Evolutionary conservation across 2,113 vertebrate species (phyloP).

Genomic region (Urocynchramus pylzowi): DNA sequence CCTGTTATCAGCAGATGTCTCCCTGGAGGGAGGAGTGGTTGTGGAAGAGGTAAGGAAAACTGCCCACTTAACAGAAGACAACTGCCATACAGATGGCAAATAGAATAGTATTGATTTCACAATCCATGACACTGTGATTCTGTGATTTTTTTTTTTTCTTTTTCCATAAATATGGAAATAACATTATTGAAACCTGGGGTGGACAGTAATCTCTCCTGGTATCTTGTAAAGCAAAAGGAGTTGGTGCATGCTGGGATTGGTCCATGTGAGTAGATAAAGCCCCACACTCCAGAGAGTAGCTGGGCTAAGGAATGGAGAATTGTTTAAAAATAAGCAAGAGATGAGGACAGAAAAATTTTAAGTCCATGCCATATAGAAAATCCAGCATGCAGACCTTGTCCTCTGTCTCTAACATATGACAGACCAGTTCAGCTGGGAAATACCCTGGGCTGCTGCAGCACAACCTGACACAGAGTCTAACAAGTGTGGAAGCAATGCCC

Average conservation of each 20-base stretch:
- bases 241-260: not conserved
- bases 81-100: no score
- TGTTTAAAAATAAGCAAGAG: not conserved
- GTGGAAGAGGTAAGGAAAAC: no score
- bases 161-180: not conserved
- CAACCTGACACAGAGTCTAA: not conserved
- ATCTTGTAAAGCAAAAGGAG: not conserved
- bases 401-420: not conserved
- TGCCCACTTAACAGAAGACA: no score
- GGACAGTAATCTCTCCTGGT: not conserved
- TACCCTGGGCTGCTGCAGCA: not conserved
- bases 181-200: not conserved
- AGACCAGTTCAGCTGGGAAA: not conserved
- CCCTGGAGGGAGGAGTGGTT: no score
- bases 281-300: not conserved
- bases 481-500: rapidly evolving
- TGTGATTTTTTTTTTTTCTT: not conserved
- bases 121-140: not conserved
- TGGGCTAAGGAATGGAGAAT: not conserved
- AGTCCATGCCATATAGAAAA: not conserved
- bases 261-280: not conserved
- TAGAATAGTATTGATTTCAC: no score
- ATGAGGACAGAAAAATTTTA: not conserved
- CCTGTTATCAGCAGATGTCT: no score
- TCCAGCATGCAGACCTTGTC: not conserved